Percentiles rank a stretch among this genome's conserved stretches.
Evolutionary conservation across 2,888 invertebrate genomes (phyloP).

Genomic region (Argynnis bischoffii): DNA sequence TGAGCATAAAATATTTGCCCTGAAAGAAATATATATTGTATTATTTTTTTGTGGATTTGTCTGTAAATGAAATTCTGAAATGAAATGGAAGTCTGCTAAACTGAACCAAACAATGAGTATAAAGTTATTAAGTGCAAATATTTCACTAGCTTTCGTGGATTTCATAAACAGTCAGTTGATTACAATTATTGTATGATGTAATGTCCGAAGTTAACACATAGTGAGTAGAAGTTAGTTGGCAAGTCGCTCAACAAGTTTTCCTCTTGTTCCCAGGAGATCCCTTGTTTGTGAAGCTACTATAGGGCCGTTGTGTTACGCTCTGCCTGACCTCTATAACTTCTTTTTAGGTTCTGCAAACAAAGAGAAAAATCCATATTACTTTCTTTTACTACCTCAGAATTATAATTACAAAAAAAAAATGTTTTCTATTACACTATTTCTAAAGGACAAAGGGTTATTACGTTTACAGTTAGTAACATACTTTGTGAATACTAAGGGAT

Average conservation of each 20-base stretch:
- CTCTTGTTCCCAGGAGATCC: slow-evolving; percentile 36
- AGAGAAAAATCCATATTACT: slow-evolving; percentile 17
- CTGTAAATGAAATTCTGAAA: too few relatives aligned
- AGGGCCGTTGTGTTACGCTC: slow-evolving; percentile 30
- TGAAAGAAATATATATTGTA: too few relatives aligned
- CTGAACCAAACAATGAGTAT: too few relatives aligned
- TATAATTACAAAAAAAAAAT: neutral
- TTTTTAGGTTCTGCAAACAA: slow-evolving; percentile 23
- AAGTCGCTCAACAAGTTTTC: slow-evolving; percentile 45
- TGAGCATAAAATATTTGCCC: too few relatives aligned
- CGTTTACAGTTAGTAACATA: too few relatives aligned
- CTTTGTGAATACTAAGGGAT: too few relatives aligned
- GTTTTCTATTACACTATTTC: neutral
- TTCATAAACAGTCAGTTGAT: neutral
- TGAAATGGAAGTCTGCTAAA: too few relatives aligned
- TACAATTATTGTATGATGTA: neutral
- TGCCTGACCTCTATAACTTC: slow-evolving; percentile 46
- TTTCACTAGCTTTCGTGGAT: too few relatives aligned
- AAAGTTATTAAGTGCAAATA: too few relatives aligned
- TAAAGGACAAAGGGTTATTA: neutral
- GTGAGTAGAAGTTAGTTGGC: slow-evolving; percentile 46
- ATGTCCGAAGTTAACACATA: slow-evolving; percentile 43
- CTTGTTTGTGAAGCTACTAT: slow-evolving; percentile 48
- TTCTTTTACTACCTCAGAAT: slow-evolving; percentile 1
- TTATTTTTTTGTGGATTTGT: too few relatives aligned